Percentiles rank a stretch among this genome's conserved stretches.
These are phyloP conservation scores for Pelodytes ibericus DNA, from an alignment of 2,797 vertebrate species.

Conservation along the genomic window DNA sequence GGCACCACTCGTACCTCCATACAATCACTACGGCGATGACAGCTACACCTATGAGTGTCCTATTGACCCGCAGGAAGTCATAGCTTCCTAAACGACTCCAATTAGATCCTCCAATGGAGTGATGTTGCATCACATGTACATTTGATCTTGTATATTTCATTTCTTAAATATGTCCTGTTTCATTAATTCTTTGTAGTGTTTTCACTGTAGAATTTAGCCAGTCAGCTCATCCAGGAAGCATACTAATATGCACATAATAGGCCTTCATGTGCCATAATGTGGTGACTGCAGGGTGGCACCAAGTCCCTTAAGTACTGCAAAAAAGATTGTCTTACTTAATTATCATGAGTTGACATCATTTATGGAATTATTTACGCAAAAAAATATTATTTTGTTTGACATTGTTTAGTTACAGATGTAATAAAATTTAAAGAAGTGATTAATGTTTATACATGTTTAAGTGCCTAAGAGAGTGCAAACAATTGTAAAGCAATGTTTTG, in stretches of 20 bases:
- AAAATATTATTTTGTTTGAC: no score
- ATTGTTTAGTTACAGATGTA: no score
- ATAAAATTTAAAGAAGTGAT: no score
- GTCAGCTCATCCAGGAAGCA: slow-evolving; percentile 9
- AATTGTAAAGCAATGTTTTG: no score
- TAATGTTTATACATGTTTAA: no score
- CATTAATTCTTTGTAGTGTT: background rate
- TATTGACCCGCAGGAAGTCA: slow-evolving; percentile 70
- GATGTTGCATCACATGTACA: slow-evolving; percentile 47
- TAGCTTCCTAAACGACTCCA: slow-evolving; percentile 14
- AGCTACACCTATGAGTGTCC: slow-evolving; percentile 72
- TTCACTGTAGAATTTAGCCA: slow-evolving; percentile 10
- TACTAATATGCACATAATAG: slow-evolving; percentile 7
- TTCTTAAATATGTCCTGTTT: slow-evolving; percentile 16
- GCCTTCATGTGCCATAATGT: slow-evolving; percentile 4
- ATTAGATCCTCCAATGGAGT: slow-evolving; percentile 16
- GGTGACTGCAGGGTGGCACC: slow-evolving; percentile 12
- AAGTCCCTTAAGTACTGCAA: background rate
- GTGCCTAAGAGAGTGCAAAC: no score
- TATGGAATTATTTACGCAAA: background rate
- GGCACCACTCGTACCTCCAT: slow-evolving; percentile 90
- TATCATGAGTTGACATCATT: background rate
- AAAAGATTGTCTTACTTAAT: background rate
- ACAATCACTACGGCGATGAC: slow-evolving; percentile 84
- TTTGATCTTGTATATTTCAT: slow-evolving; percentile 37